phyloP scores from a whole-genome alignment of 2,113 vertebrate species.

The Hippocampus guttulatus region DNA sequence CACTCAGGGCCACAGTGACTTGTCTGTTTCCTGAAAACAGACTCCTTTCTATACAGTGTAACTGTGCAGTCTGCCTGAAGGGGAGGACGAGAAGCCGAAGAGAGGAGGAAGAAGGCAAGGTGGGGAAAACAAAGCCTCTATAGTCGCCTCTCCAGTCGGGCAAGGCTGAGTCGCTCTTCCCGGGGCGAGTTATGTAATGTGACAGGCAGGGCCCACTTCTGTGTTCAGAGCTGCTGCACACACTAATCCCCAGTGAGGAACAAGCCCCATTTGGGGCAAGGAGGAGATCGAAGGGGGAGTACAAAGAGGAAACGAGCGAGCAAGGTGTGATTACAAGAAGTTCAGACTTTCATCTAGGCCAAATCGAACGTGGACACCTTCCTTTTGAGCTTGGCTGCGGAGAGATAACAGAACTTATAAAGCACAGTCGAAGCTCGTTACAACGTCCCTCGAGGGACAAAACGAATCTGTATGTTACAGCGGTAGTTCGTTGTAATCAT shows the following conservation, averaged over 20 bases:
- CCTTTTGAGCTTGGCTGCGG: constrained; percentile 21
- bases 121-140: constrained; percentile 74
- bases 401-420: constrained; percentile 37
- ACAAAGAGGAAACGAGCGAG: constrained; percentile 39
- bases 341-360: constrained; percentile 53
- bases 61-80: constrained; percentile 66
- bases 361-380: constrained; percentile 32
- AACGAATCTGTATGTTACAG: no score
- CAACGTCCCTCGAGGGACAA: no score
- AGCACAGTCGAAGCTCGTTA: not conserved
- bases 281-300: constrained; percentile 38
- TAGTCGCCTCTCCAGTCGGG: constrained; percentile 75
- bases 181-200: constrained; percentile 77
- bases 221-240: constrained; percentile 64
- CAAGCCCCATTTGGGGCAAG: constrained; percentile 53
- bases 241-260: constrained; percentile 70
- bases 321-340: constrained; percentile 52
- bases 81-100: constrained; percentile 49
- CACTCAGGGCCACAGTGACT: constrained; percentile 61
- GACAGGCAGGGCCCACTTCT: constrained; percentile 73
- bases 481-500: no score
- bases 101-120: constrained; percentile 62
- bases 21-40: constrained; percentile 73
- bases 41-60: constrained; percentile 67
- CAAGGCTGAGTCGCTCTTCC: constrained; percentile 57